Percentiles rank a stretch among this genome's conserved stretches.
phyloP scores from a whole-genome alignment of 2,113 vertebrate species.

The Columba livia region DNA sequence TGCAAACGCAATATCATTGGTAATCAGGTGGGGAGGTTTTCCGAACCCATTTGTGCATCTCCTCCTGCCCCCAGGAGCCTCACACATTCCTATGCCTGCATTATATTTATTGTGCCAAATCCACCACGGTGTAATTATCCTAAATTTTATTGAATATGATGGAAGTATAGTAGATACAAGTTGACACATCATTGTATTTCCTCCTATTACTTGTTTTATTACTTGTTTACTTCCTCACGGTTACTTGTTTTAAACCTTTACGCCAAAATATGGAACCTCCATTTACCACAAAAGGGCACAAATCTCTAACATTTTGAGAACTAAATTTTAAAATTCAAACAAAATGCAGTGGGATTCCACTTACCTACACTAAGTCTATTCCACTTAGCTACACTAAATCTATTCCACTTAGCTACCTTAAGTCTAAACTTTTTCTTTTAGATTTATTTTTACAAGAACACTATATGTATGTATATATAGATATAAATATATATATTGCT shows the following conservation, averaged over 20 bases:
- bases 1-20: background rate
- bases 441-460: background rate
- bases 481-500: background rate
- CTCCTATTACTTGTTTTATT: no score
- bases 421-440: background rate
- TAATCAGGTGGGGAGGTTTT: background rate
- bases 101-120: background rate
- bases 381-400: background rate
- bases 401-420: background rate
- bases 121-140: background rate
- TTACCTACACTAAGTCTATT: background rate
- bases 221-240: no score
- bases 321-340: background rate
- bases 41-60: background rate
- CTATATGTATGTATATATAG: background rate
- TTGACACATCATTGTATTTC: background rate
- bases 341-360: background rate
- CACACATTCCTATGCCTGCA: background rate
- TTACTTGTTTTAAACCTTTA: background rate
- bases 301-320: background rate
- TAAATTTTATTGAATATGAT: background rate
- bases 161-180: background rate
- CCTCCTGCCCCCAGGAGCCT: background rate
- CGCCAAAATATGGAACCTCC: background rate
- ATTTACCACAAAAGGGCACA: background rate